Base-by-base conservation (phyloP, 1,140 invertebrate genomes). In the Euglossa dilemma region DNA sequence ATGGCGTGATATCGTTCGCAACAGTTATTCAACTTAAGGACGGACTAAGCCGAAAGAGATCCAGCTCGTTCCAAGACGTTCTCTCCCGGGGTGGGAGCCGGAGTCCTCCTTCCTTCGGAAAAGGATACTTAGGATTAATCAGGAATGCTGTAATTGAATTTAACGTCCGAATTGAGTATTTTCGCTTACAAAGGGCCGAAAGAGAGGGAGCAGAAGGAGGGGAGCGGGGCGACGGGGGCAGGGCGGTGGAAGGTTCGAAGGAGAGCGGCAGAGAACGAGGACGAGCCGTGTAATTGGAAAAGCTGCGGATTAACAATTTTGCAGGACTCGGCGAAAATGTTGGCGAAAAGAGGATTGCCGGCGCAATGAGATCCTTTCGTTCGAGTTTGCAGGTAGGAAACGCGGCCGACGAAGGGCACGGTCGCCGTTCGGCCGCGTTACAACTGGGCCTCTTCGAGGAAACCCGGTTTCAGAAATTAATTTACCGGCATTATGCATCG, bases 261-360 rank as follows among this genome's bases (percentile, higher is more conserved):
- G 85, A 78, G 66, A 78, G 66, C 61, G 64, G 76, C 64, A 36
- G 59, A 83, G 59, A 77, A 69, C 63, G 74, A 76, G 69, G 71
- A 78, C 73, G 73, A 70, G 76, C 69, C 72, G 85, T 88, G 87
- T 93, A 94, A 94, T 93, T 94, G 91, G 91, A 93, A 92, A 93
- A 93, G 90, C 92, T 92, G 86, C 78, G 92, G 91, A 94, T 94
- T 94, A 94, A 94, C 92, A 93, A 93, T 94, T 94, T 93, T 94
- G 93, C 93, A 91, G 92, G 90, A 92, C 91, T 94, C 91, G 91
- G 91, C 93, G 91, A 93, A 94, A 94, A 92, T 86, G 86, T 89
- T 80, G 77, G 78, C 54, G 84, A 88, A 91, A 86, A 90, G 90
- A 90, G 91, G 86, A 88, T 87, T 88, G 83, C 80, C 85, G 70